Base-by-base conservation (phyloP, 1,140 invertebrate species). In the Bradynema listronoti region DNA sequence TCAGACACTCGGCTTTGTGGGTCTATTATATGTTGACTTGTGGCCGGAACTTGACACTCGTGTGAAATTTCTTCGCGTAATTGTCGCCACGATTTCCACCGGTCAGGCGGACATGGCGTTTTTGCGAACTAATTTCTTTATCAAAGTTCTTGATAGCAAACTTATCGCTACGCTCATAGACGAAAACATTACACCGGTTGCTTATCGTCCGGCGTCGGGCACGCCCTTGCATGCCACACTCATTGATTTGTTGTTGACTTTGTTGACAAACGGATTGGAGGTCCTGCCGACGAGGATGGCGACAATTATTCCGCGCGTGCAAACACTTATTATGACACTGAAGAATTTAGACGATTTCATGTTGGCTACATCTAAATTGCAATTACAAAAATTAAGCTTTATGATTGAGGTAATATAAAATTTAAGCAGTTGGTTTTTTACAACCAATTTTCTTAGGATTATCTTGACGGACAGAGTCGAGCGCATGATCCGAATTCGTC, bases 31-130 rank as follows among this genome's bases (percentile, higher is more conserved):
- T 2, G 19, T 41, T 22, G 32, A 54, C 32, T 32, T 41, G 24
- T 57, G 55, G 55, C 53, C 53, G 9, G 55, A 57, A 19, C 42
- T 56, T 5, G 9, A 14, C 9, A 57, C 34, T n/a, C 55, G 54
- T 19, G 7, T 24, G n/a, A 56, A 57, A 56, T 33, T 57, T 3
- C 25, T 57, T 2, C 49, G 5, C 9, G 55, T 57, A 1, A 54
- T 57, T 16, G 51, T 57, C 22, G 55, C 55, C 36, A 11, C 36
- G 36, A 11, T 19, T 39, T 39, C 36, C 19, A 11, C 36, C 36
- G 19, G 11, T 19, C 36, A 39, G 19, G 36, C 36, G 11, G 36
- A 39, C 36, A 11, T 39, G 36, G 11, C 36, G 19, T 19, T 11
- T 11, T 19, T 39, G 36, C 11, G 11, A 11, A 11, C 11, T 19